Conservation (phyloP, 2,797 vertebrate species). For the Choloepus didactylus region DNA sequence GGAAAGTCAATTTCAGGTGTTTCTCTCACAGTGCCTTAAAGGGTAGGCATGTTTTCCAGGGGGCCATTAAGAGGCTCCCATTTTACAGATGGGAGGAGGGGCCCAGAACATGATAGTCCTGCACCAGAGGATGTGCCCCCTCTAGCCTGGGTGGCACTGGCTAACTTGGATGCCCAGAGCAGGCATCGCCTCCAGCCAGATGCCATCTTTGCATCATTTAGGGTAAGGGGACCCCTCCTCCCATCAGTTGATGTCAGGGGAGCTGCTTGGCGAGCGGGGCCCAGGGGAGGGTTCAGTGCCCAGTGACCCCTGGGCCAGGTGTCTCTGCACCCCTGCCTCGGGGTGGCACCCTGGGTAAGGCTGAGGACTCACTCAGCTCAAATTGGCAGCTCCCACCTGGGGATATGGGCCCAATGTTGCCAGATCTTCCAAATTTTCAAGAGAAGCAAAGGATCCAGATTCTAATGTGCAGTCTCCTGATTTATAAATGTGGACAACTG, state of each 20-base stretch:
- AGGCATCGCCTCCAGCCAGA: background rate
- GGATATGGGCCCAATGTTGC: no score
- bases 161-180: background rate
- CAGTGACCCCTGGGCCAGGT: background rate
- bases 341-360: accelerated
- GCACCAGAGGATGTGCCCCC: background rate
- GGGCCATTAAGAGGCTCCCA: background rate
- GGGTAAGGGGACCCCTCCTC: background rate
- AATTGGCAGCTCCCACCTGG: background rate
- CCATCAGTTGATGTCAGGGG: background rate
- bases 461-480: background rate
- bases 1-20: background rate
- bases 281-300: background rate
- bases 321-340: accelerated
- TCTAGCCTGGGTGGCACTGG: background rate
- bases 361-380: background rate
- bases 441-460: background rate
- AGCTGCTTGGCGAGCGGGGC: background rate
- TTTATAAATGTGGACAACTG: background rate
- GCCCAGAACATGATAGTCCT: background rate
- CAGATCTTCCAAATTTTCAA: background rate
- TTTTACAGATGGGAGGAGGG: background rate
- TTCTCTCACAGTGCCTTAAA: background rate
- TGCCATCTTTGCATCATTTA: background rate
- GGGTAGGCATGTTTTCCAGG: background rate